These are phyloP conservation scores for Laterallus jamaicensis DNA, from an alignment of 2,113 vertebrate species.

Conservation along the genomic window DNA sequence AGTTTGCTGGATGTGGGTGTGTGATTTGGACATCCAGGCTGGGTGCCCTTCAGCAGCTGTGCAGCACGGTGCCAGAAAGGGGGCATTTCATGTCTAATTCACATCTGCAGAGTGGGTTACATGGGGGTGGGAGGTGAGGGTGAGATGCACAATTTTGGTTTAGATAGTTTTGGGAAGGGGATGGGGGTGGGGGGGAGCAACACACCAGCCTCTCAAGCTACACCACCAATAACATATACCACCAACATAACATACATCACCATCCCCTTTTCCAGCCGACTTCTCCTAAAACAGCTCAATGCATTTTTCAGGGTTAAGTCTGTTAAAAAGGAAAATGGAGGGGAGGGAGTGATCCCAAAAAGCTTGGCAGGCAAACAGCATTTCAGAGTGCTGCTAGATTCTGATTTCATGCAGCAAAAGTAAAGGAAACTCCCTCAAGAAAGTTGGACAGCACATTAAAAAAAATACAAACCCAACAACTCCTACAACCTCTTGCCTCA, in stretches of 20 bases:
- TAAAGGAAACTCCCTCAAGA: slow-evolving; percentile 59
- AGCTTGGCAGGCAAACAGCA: neutral
- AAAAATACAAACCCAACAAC: neutral
- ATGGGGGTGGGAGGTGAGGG: neutral
- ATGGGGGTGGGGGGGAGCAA: too few relatives aligned
- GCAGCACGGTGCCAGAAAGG: neutral
- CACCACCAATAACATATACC: neutral
- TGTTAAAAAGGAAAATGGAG: neutral
- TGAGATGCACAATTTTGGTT: neutral
- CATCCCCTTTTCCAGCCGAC: neutral
- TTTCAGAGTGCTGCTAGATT: slow-evolving; percentile 36
- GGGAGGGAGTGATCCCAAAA: neutral
- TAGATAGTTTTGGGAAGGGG: neutral
- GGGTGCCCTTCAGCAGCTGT: too few relatives aligned
- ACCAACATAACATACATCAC: too few relatives aligned
- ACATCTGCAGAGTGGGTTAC: neutral
- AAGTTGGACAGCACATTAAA: neutral
- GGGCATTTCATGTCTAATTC: neutral
- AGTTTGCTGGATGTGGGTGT: too few relatives aligned
- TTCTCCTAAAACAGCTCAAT: neutral
- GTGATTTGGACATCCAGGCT: too few relatives aligned
- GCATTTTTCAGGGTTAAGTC: neutral
- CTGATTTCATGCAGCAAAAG: slow-evolving; percentile 51
- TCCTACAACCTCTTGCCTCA: slow-evolving; percentile 26
- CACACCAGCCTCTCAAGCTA: neutral